Conservation (phyloP, 37 sponge, comb jelly and placozoan genomes). For the Geodia barretti region DNA sequence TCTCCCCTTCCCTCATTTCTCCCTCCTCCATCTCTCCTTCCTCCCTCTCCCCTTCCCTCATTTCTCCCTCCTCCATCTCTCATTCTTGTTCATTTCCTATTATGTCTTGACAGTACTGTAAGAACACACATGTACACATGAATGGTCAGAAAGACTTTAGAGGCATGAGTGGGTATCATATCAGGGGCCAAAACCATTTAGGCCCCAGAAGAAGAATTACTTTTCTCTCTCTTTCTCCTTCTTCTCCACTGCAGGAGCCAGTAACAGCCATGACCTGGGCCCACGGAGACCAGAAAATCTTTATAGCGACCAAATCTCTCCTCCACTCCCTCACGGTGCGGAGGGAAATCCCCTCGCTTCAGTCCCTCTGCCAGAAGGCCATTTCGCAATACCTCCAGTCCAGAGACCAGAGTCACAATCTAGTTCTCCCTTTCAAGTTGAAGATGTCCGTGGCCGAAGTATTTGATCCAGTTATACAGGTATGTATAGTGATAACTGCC, state of each 20-base stretch:
- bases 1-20: not conserved
- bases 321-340: constrained; percentile 70
- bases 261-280: constrained; percentile 90
- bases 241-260: constrained; percentile 50
- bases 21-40: not conserved
- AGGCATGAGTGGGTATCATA: not conserved
- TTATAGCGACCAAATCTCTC: constrained; percentile 76
- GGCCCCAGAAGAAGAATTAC: not conserved
- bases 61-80: too few relatives aligned
- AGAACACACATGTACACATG: too few relatives aligned
- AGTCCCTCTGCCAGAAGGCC: constrained; percentile 54
- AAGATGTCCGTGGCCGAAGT: constrained; percentile 51
- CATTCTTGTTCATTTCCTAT: too few relatives aligned
- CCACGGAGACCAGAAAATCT: constrained; percentile 71
- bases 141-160: too few relatives aligned
- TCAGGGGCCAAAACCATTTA: not conserved
- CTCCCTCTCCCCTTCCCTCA: too few relatives aligned
- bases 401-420: constrained; percentile 50
- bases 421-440: constrained; percentile 72
- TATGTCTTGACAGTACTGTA: too few relatives aligned
- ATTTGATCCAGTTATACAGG: constrained; percentile 75
- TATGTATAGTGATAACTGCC: too few relatives aligned
- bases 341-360: constrained; percentile 71
- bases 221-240: not conserved
- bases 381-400: constrained; percentile 34